Conservation (phyloP, 2,797 vertebrate species). For the Enteromius paludinosus region DNA sequence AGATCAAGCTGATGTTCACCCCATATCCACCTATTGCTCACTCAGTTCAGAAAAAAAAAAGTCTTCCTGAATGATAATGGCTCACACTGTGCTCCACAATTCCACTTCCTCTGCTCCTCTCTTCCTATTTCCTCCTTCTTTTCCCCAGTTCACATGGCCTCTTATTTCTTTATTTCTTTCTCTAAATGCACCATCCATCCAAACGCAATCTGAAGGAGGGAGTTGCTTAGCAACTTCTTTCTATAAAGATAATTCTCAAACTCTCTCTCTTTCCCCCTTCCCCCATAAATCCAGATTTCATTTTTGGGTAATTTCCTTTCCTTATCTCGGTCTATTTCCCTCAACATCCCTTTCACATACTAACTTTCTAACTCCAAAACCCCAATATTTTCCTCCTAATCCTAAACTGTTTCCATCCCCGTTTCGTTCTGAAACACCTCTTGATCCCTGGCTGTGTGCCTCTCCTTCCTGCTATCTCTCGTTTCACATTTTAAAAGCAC, state of each 20-base stretch:
- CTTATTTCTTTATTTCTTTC: slow-evolving; percentile 12
- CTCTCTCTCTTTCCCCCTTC: background rate
- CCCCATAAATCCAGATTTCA: slow-evolving; percentile 32
- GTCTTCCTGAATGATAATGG: slow-evolving; percentile 10
- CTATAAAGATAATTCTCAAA: slow-evolving; percentile 24
- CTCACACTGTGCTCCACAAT: slow-evolving; percentile 14
- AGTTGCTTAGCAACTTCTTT: slow-evolving; percentile 51
- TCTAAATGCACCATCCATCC: slow-evolving; percentile 40
- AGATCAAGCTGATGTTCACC: slow-evolving; percentile 25
- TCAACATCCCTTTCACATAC: background rate
- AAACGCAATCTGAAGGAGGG: slow-evolving; percentile 14
- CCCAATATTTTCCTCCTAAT: background rate
- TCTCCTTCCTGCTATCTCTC: slow-evolving; percentile 4
- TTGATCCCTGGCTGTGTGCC: slow-evolving; percentile 13
- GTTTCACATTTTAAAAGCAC: slow-evolving; percentile 1
- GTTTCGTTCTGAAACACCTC: slow-evolving; percentile 5
- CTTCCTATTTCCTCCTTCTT: slow-evolving; percentile 5
- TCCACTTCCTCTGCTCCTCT: slow-evolving; percentile 12
- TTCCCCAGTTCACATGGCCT: background rate
- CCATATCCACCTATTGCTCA: background rate
- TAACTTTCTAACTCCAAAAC: slow-evolving; percentile 3
- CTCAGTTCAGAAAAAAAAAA: background rate
- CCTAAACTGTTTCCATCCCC: background rate
- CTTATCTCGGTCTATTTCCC: slow-evolving; percentile 22
- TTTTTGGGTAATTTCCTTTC: slow-evolving; percentile 32